Percentiles rank a stretch among this genome's conserved stretches.
These are phyloP conservation scores for Speoplatyrhinus poulsoni DNA, from an alignment of 2,113 vertebrate species.

Conservation along the genomic window DNA sequence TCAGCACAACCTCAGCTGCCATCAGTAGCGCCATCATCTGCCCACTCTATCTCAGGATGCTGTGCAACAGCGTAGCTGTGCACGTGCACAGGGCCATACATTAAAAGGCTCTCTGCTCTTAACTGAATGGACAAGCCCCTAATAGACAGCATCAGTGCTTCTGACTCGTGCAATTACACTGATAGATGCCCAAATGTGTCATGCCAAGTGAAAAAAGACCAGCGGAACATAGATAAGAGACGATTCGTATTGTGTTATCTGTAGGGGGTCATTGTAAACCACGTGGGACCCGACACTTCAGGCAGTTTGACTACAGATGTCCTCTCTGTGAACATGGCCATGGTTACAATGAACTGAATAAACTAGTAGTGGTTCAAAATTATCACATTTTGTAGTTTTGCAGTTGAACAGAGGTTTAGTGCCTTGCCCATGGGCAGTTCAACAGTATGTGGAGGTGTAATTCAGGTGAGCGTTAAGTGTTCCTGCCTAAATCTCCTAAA, in stretches of 20 bases:
- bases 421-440: neutral
- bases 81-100: conserved; percentile 68
- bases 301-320: no score
- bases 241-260: conserved; percentile 75
- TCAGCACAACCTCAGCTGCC: conserved; percentile 38
- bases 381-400: no score
- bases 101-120: conserved; percentile 77
- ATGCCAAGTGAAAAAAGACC: conserved; percentile 70
- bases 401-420: neutral
- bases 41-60: conserved; percentile 52
- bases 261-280: conserved; percentile 55
- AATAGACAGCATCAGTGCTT: conserved; percentile 81
- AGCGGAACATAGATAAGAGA: conserved; percentile 67
- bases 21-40: conserved; percentile 55
- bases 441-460: neutral
- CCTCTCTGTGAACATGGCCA: neutral
- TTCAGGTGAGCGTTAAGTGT: no score
- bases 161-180: conserved; percentile 77
- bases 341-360: no score
- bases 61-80: conserved; percentile 65
- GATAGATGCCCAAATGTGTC: conserved; percentile 79
- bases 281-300: no score
- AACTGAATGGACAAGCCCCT: conserved; percentile 77
- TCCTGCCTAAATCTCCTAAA: no score
- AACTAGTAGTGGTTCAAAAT: no score